Base-by-base conservation (phyloP, 2,797 vertebrate species). In the Buphagus erythrorhynchus region DNA sequence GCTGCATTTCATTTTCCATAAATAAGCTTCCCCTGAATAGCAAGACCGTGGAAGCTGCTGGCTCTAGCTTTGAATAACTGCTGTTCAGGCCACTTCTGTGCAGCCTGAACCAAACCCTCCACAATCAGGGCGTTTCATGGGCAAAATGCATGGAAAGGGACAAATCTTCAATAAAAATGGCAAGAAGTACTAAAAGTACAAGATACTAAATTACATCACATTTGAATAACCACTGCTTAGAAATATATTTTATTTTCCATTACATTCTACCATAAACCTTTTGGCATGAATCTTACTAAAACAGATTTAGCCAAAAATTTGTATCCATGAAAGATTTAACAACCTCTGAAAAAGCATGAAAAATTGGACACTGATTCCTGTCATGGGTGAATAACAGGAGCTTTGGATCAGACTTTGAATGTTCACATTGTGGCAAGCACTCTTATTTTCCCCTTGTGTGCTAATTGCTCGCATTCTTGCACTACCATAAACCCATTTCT, bases 321-420 rank as follows among this genome's bases (percentile, higher is more conserved):
- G 58, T 90, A 69, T 91, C 79, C 88, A 66, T 68, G 81, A 66
- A 90, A 96, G 54, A 91, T 75, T 93, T 94, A 94, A 90, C 57
- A 80, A 55, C 33, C 82, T 69, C 57, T 74, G 52, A 82, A 93
- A 93, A 72, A 76, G 48, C 63, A 80, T 61, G 72, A 93, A 91
- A 86, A 94, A 93, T 59, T 65, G 77, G 77, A 90, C 66, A 63
- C 38, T 59, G 63, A 77, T 91, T 94, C 90, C 81, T 95, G 61
- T 54, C 84, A 62, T 22, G 65, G 66, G 57, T 82, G 46, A 89
- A 80, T 74, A 85, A 74, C 80, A 58, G 49, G 43, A 87, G 61
- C 88, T 94, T 92, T 95, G 84, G 71, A 85, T 77, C 55, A 49
- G 65, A 65, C 42, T 92, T 22, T 87, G 78, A 93, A 93, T 74